Evolutionary conservation across 2,797 vertebrate species (phyloP).

Genomic region (Saxicola maurus): DNA sequence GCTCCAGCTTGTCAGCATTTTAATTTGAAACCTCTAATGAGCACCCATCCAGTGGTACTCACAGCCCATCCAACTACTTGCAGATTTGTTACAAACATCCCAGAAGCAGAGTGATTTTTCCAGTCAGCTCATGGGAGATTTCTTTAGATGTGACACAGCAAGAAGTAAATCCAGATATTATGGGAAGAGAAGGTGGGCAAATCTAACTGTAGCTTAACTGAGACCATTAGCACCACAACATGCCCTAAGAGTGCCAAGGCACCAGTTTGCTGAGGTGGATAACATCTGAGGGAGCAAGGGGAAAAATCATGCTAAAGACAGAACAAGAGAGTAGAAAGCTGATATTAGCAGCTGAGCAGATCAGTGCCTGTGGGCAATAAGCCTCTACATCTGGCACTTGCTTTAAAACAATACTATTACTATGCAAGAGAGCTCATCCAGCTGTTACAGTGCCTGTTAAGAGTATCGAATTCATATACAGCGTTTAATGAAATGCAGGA

Average conservation of each 20-base stretch:
- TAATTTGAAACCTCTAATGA: neutral
- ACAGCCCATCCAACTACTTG: neutral
- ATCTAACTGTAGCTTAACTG: neutral
- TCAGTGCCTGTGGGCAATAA: slow-evolving; percentile 39
- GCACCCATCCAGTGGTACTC: neutral
- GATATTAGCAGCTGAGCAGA: slow-evolving; percentile 53
- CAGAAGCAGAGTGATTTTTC: neutral
- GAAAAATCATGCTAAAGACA: neutral
- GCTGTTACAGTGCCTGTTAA: slow-evolving; percentile 53
- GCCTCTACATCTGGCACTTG: slow-evolving; percentile 35
- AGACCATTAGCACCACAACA: neutral
- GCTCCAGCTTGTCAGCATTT: slow-evolving; percentile 1
- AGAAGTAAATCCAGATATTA: neutral
- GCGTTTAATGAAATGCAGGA: slow-evolving; percentile 27
- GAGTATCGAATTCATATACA: slow-evolving; percentile 42
- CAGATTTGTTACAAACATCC: neutral
- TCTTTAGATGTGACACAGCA: neutral
- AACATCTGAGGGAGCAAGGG: neutral
- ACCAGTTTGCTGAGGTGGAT: neutral
- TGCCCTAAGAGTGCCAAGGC: neutral
- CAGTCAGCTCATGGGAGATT: neutral
- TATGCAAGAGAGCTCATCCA: slow-evolving; percentile 57
- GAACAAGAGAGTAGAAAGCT: neutral
- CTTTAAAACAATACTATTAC: slow-evolving; percentile 48
- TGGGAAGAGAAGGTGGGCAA: neutral